These are phyloP conservation scores for Athripsodes cinereus DNA, from an alignment of 2,888 invertebrate species.

Conservation along the genomic window DNA sequence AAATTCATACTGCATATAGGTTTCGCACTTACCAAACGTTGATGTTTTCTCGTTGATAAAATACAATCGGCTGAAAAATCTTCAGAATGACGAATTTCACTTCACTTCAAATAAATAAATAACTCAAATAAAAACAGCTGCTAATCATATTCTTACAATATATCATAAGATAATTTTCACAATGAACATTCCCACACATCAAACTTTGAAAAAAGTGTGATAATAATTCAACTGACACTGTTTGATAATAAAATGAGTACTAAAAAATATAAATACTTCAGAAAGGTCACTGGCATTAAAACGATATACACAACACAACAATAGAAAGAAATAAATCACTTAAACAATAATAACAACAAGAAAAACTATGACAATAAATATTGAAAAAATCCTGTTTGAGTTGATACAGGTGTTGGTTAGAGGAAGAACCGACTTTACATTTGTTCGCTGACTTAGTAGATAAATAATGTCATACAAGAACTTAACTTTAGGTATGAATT, in stretches of 20 bases:
- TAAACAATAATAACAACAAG: background rate
- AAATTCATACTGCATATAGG: no score
- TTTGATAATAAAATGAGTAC: background rate
- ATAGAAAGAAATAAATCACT: background rate
- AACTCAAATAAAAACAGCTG: no score
- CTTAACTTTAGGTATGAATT: no score
- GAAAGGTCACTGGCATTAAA: no score
- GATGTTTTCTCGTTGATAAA: background rate
- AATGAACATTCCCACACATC: no score
- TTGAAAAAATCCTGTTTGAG: background rate
- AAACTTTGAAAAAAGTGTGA: background rate
- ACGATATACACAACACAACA: no score
- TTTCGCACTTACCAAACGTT: background rate
- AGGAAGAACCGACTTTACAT: background rate
- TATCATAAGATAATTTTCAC: background rate
- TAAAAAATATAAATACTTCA: background rate
- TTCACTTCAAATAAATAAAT: background rate
- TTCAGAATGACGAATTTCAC: background rate
- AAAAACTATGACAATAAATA: no score
- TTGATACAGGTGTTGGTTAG: background rate
- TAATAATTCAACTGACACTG: background rate
- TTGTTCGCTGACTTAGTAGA: background rate
- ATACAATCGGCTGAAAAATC: no score
- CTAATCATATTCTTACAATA: no score
- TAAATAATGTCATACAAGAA: no score